phyloP scores from a whole-genome alignment of 2,888 invertebrate genomes.

The Argyra leucocephala region DNA sequence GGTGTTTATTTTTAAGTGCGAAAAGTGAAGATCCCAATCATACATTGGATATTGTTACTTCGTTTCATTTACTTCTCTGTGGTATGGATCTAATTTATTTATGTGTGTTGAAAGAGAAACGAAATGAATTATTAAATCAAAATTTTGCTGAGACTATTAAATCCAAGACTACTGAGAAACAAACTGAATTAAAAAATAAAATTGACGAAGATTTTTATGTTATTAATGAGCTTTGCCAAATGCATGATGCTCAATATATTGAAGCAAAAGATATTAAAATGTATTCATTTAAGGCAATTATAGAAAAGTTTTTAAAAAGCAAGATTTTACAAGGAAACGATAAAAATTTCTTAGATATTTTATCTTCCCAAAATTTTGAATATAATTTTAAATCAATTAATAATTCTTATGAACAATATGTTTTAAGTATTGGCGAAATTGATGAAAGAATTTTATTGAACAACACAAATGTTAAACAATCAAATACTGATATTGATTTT shows the following conservation, averaged over 20 bases:
- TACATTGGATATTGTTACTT: constrained; percentile 87
- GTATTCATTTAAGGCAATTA: constrained; percentile 72
- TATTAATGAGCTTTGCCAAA: constrained; percentile 69
- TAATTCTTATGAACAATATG: constrained; percentile 81
- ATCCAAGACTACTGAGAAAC: not conserved
- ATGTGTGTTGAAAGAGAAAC: constrained; percentile 70
- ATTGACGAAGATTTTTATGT: constrained; percentile 56
- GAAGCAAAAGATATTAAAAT: constrained; percentile 87
- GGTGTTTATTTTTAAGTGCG: constrained; percentile 85
- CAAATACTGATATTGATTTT: constrained; percentile 19
- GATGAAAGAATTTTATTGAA: constrained; percentile 93
- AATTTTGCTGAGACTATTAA: constrained; percentile 66
- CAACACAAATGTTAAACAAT: constrained; percentile 38
- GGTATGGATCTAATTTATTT: constrained; percentile 84
- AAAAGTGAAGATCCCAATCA: constrained; percentile 78
- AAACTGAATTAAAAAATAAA: constrained; percentile 50
- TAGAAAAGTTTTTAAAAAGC: constrained; percentile 48
- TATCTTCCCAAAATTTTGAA: constrained; percentile 74
- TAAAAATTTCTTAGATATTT: constrained; percentile 60
- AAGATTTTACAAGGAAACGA: constrained; percentile 58
- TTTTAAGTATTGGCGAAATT: constrained; percentile 84
- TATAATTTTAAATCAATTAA: constrained; percentile 75
- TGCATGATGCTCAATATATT: constrained; percentile 69
- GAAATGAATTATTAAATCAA: constrained; percentile 77
- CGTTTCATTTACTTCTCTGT: constrained; percentile 81